Evolutionary conservation across 2,888 invertebrate genomes (phyloP).

Genomic region (Phyllotreta cruciferae): DNA sequence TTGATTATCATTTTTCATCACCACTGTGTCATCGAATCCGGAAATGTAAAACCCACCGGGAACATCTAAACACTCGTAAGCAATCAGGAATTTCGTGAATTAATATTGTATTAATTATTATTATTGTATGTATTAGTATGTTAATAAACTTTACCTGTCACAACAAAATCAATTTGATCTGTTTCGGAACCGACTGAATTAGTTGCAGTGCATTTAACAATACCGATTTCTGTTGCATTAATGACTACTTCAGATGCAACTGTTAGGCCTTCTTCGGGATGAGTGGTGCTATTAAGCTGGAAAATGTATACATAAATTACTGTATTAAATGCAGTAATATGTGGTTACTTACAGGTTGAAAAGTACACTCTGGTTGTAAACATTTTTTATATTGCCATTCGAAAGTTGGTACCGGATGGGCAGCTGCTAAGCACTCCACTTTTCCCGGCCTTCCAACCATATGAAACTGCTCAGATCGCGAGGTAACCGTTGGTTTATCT

Average conservation of each 20-base stretch:
- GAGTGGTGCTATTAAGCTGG: conserved; percentile 36
- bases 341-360: conserved; percentile 48
- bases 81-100: background rate
- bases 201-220: conserved; percentile 59
- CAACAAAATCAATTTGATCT: conserved; percentile 39
- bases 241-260: conserved; percentile 57
- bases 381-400: conserved; percentile 65
- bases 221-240: conserved; percentile 58
- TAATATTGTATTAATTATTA: no score
- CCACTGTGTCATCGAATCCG: conserved; percentile 57
- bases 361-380: conserved; percentile 53
- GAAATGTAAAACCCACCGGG: conserved; percentile 60
- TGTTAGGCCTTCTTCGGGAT: conserved; percentile 39
- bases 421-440: conserved; percentile 63
- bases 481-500: conserved; percentile 62
- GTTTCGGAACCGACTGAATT: conserved; percentile 56
- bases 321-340: no score
- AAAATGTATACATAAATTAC: conserved; percentile 21
- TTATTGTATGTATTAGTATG: no score
- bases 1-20: conserved; percentile 44
- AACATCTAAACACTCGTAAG: conserved; percentile 57
- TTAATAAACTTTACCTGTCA: conserved; percentile 44
- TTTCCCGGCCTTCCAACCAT: conserved; percentile 57
- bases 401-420: conserved; percentile 66
- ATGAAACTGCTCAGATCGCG: conserved; percentile 58